Evolutionary conservation across 2,797 vertebrate species (phyloP).

Genomic region (Anguilla marmorata): DNA sequence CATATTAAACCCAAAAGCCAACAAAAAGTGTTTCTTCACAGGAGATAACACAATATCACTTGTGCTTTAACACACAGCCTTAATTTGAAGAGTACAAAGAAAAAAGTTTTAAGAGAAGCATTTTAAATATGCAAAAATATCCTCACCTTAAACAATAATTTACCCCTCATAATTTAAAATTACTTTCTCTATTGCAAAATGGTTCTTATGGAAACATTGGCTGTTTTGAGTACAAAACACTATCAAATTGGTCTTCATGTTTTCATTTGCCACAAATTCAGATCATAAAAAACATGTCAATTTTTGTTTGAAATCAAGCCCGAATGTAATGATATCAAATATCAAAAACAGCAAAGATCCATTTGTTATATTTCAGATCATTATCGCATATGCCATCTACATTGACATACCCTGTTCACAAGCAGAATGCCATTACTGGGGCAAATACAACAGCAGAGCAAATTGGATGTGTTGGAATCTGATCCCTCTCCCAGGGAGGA

Average conservation of each 20-base stretch:
- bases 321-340: neutral
- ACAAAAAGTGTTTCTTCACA: neutral
- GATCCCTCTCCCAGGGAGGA: too few relatives aligned
- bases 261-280: neutral
- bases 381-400: too few relatives aligned
- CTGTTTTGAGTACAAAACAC: constrained; percentile 16
- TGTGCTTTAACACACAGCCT: neutral
- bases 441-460: too few relatives aligned
- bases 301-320: neutral
- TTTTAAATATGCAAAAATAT: neutral
- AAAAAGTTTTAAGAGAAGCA: neutral
- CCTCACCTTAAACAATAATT: neutral
- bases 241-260: neutral
- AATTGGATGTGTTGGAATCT: too few relatives aligned
- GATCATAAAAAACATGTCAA: neutral
- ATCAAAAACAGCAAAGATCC: neutral
- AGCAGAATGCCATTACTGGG: neutral
- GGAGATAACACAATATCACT: neutral
- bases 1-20: constrained; percentile 54
- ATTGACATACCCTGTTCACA: neutral
- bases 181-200: neutral
- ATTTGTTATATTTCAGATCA: neutral
- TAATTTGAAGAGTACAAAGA: neutral
- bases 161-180: constrained; percentile 8
- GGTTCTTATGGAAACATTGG: neutral